A percentile compares a stretch with the other conserved stretches of the same genome.
These are phyloP conservation scores for Drosophila borborema DNA, from an alignment of 2,888 invertebrate species.

Conservation along the genomic window DNA sequence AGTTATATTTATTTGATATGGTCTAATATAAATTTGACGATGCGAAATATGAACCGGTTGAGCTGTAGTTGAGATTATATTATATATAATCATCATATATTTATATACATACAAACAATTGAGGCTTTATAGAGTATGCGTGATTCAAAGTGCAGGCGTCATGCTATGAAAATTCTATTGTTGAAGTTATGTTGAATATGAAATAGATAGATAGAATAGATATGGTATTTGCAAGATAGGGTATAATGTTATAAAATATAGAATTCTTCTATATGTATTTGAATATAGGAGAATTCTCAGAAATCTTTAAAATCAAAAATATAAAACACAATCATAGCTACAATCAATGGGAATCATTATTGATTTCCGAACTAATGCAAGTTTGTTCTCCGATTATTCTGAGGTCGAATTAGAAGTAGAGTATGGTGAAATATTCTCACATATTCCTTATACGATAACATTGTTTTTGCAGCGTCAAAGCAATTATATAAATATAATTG, in stretches of 20 bases:
- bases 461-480: conserved; percentile 40
- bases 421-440: conserved; percentile 41
- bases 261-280: too few species aligned
- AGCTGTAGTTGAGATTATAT: neutral
- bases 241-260: too few species aligned
- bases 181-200: neutral
- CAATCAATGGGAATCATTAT: conserved; percentile 14
- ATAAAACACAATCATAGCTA: neutral
- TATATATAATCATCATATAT: neutral
- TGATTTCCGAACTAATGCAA: conserved; percentile 23
- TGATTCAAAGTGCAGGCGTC: conserved; percentile 6
- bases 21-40: neutral
- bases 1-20: neutral
- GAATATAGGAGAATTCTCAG: neutral
- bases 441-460: conserved; percentile 22
- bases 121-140: neutral
- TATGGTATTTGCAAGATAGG: too few species aligned
- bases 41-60: conserved; percentile 17
- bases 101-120: neutral
- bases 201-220: too few species aligned
- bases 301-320: neutral
- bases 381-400: conserved; percentile 16
- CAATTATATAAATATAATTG: conserved; percentile 51
- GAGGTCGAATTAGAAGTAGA: conserved; percentile 3
- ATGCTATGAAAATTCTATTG: conserved; percentile 6